Evolutionary conservation across 2,888 invertebrate genomes (phyloP), one percentile per base, ranked within the genome.

Genomic region (Acanthococcus lagerstroemiae): DNA sequence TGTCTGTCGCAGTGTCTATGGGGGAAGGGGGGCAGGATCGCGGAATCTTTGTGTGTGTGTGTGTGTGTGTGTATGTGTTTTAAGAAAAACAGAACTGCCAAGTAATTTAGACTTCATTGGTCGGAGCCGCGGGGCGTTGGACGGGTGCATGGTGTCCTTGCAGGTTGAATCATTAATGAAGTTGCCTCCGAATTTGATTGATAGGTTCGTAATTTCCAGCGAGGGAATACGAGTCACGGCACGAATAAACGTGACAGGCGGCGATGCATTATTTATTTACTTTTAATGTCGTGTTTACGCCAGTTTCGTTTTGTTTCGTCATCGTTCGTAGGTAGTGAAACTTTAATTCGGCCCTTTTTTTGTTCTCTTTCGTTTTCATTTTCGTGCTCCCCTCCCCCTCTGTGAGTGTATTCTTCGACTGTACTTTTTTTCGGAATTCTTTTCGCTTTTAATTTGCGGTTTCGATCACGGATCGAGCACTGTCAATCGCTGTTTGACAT

Each of bases 181-280:
- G 63, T 63, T 52, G 30, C 52, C 52, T 63, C 44, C 54, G 37
- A 52, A 52, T 63, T 63, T 63, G 63, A 63, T 63, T 63, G 50
- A 37, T 30, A 52, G 37, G 44, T 63, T 25, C 30, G 52, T 63
- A 52, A 52, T 52, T 63, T 63, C 37, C 27, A 22, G 27, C 26
- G 24, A 63, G 30, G 54, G 15, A 56, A 30, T 30, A 50, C 17
- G 44, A 61, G 21, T 61, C 19, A 61, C 48, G 27, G 50, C 50
- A 63, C 37, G 52, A 63, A 63, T 44, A 52, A 63, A 63, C 63
- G 63, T 63, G 63, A 63, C 63, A 63, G 63, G 15, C 37, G 37
- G 44, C 63, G 54, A 17, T 63, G 63, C 63, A 63, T 52, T 63
- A 63, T 63, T 63, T 63, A 63, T 63, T 63, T 61, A 30, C 22